Conservation (phyloP, 64 coral and sea anemone genomes). For the Trachythela sp. region DNA sequence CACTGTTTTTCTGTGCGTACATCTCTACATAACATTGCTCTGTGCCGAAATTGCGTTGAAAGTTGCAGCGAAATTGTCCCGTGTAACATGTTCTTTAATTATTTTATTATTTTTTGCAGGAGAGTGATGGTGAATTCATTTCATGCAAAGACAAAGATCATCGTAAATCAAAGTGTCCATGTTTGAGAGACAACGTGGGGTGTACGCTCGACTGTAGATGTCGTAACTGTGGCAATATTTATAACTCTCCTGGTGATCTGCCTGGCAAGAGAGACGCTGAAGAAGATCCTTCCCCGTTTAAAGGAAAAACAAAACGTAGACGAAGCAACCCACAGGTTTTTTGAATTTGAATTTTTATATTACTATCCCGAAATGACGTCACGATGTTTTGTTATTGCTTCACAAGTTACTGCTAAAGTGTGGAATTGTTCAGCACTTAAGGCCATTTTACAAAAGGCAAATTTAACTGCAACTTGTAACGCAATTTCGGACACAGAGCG, state of each 20-base stretch:
- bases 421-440: no score
- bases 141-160: constrained; percentile 21
- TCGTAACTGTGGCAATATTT: constrained; percentile 46
- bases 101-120: constrained; percentile 17
- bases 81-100: no score
- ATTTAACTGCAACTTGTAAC: no score
- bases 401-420: no score
- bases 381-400: no score
- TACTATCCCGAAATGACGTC: no score
- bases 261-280: constrained; percentile 40
- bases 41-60: no score
- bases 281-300: constrained; percentile 34
- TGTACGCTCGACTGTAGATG: constrained; percentile 54
- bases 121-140: background rate
- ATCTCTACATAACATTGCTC: no score
- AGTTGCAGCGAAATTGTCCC: no score
- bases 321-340: constrained; percentile 17
- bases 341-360: background rate
- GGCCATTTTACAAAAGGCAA: no score
- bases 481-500: no score
- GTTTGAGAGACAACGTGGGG: constrained; percentile 37
- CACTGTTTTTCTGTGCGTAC: no score
- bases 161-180: constrained; percentile 47
- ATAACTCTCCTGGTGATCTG: constrained; percentile 8
- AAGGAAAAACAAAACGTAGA: constrained; percentile 32